A percentile compares a stretch with the other conserved stretches of the same genome.
Conservation (phyloP, 2,888 invertebrate species). For the Tanypteryx hageni region DNA sequence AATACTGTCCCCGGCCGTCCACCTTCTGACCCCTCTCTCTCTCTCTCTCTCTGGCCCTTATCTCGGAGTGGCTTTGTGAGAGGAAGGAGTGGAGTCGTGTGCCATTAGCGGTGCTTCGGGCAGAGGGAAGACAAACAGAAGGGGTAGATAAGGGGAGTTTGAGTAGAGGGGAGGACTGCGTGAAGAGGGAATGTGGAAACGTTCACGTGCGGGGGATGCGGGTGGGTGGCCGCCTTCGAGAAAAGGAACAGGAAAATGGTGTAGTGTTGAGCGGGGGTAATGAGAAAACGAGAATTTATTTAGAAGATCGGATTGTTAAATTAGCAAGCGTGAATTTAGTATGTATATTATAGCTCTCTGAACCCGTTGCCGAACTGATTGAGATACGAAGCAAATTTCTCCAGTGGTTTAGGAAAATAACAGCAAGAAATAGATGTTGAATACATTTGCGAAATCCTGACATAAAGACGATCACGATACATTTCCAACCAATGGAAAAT, state of each 20-base stretch:
- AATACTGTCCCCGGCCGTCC: background rate
- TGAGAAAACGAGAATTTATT: too few species aligned
- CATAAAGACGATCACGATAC: too few species aligned
- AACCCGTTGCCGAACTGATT: too few species aligned
- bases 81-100: background rate
- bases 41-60: constrained; percentile 9
- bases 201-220: background rate
- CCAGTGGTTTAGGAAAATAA: too few species aligned
- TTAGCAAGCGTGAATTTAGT: too few species aligned
- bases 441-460: too few species aligned
- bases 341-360: too few species aligned
- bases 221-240: background rate
- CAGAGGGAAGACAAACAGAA: background rate
- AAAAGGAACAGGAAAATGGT: background rate
- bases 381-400: too few species aligned
- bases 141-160: background rate
- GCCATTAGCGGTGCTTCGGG: constrained; percentile 50
- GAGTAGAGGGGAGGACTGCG: background rate
- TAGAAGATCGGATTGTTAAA: too few species aligned
- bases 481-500: too few species aligned
- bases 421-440: too few species aligned
- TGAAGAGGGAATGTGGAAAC: background rate
- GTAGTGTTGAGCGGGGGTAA: too few species aligned
- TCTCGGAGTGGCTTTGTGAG: constrained; percentile 46
- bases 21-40: constrained; percentile 35